These are phyloP conservation scores for Anas capensis DNA, from an alignment of 2,797 vertebrate genomes.

Conservation along the genomic window DNA sequence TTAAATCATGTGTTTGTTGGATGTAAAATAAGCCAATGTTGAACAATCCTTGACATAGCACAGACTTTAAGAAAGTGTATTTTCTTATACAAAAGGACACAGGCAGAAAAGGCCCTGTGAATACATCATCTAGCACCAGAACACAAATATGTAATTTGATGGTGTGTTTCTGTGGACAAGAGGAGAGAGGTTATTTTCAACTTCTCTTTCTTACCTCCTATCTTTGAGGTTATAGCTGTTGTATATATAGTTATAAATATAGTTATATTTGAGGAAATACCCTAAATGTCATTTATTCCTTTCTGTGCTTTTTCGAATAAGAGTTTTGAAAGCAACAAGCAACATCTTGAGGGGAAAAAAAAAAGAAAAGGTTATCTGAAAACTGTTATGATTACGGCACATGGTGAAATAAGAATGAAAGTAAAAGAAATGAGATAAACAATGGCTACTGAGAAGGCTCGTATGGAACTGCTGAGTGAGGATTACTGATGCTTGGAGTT, in stretches of 20 bases:
- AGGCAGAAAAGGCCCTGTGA: slow-evolving; percentile 28
- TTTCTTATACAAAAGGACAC: slow-evolving; percentile 18
- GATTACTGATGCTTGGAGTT: rapidly evolving
- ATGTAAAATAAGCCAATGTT: neutral
- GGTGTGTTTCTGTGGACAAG: slow-evolving; percentile 12
- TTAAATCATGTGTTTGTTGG: slow-evolving; percentile 13
- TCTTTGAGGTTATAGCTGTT: slow-evolving; percentile 4
- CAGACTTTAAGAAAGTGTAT: neutral
- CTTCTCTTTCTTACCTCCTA: neutral
- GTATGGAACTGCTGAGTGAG: slow-evolving; percentile 40
- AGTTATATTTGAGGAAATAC: neutral
- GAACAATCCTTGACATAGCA: slow-evolving; percentile 14
- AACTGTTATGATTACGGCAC: neutral
- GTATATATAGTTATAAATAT: too few relatives aligned
- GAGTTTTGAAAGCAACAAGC: slow-evolving; percentile 25
- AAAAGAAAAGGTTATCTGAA: slow-evolving; percentile 8
- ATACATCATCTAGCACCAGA: neutral
- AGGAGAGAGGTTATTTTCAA: slow-evolving; percentile 46
- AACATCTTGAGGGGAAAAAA: neutral
- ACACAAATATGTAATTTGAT: slow-evolving; percentile 35
- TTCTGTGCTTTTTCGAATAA: neutral
- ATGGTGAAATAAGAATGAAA: slow-evolving; percentile 4
- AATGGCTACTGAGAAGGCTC: neutral
- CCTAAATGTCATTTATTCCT: slow-evolving; percentile 29
- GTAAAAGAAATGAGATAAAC: neutral